Conservation (phyloP, 2,888 invertebrate genomes). For the Microctonus brassicae region DNA sequence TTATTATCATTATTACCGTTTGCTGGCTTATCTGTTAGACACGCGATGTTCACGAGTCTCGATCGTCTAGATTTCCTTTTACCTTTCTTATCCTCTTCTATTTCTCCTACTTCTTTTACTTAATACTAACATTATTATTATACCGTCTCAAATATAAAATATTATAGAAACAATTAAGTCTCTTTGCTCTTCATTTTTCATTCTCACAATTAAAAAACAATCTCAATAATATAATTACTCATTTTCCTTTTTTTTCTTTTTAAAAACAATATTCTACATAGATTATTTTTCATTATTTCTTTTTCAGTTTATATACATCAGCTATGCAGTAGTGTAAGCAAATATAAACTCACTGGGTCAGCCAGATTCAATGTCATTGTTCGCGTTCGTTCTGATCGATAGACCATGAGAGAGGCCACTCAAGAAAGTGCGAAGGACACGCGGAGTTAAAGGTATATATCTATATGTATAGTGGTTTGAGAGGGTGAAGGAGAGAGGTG, state of each 20-base stretch:
- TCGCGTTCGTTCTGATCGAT: slow-evolving; percentile 36
- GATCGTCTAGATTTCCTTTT: slow-evolving; percentile 44
- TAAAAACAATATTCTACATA: too few relatives aligned
- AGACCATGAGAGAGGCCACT: slow-evolving; percentile 26
- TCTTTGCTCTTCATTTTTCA: neutral
- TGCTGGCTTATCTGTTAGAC: slow-evolving; percentile 52
- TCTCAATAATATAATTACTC: neutral
- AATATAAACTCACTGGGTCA: slow-evolving; percentile 50
- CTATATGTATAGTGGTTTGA: too few relatives aligned
- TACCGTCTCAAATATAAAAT: neutral
- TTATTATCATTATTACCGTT: slow-evolving; percentile 48
- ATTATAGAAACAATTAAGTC: slow-evolving; percentile 1
- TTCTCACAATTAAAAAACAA: neutral
- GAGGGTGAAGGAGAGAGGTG: neutral
- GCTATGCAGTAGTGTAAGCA: slow-evolving; percentile 23
- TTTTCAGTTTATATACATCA: slow-evolving; percentile 26
- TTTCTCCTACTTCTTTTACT: neutral
- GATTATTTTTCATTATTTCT: slow-evolving; percentile 2
- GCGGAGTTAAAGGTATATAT: neutral
- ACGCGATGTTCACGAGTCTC: slow-evolving; percentile 53
- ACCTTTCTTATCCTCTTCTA: neutral
- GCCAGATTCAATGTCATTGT: slow-evolving; percentile 51
- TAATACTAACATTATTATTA: neutral
- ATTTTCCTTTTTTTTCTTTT: slow-evolving; percentile 23
- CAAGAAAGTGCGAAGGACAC: slow-evolving; percentile 13